Base-by-base conservation (phyloP, 2,113 vertebrate genomes). In the Albula goreensis region DNA sequence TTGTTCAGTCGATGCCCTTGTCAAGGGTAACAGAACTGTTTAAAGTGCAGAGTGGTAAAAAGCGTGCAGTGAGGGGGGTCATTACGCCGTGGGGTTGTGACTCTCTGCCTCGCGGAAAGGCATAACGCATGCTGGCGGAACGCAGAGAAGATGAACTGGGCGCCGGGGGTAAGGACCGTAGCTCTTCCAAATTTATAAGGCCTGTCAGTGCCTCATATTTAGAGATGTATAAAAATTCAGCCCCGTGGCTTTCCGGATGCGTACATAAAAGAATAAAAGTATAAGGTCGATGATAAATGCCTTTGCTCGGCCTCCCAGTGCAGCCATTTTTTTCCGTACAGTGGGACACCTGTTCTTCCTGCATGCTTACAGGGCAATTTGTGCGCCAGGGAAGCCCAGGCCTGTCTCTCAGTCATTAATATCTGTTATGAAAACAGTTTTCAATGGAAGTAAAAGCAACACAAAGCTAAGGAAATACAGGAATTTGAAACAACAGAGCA, bases 1-100 rank as follows among this genome's bases (percentile, higher is more conserved):
- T 31, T 22, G 22, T 74, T 8, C 0, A 2, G 70, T 22, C 10
- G 70, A 31, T 31, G 70, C 70, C 70, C 70, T 74, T 74, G 70
- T 74, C 70, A 74, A 74, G 70, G 70, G 70, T 22, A 74, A 74
- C 70, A 74, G 70, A 74, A 74, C 70, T 25, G n/a, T 74, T 25
- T 74, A 31, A 31, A 74, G 2, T 74, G 70, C 70, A 31, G 70
- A 31, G 70, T 8, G n/a, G 70, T 10, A 74, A 5, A 31, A 74
- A n/a, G 19, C 13, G 22, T n/a, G 8, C 63, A 22, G 70, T 9
- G n/a, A 25, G 5, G 7, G 6, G 70, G n/a, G 70, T 31, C 70
- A 74, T 74, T 70, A n/a, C 2, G 63, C 63, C 5, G 3, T 5
- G 2, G 3, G 19, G 4, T 17, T 17, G n/a, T 31, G 5, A 31